Evolutionary conservation across 2,113 vertebrate species (phyloP), one percentile per base, ranked within the genome.

Genomic region (Sprattus sprattus): DNA sequence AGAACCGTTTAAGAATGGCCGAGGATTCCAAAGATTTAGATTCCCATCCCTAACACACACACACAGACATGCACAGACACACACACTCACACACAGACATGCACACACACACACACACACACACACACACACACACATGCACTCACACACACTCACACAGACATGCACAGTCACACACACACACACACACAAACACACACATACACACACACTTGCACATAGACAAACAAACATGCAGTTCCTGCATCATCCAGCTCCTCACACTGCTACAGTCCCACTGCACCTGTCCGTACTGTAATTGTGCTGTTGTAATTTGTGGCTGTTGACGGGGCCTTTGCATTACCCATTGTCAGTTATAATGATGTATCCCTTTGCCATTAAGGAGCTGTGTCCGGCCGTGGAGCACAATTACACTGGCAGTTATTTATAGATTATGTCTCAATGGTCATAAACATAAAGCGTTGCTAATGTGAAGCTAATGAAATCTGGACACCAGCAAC

Each of bases 391-490:
- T 96, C 95, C 95, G 93, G 95, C 96, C 96, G 95, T 96, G 94
- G 92, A 95, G 95, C 95, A 93, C 95, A 94, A 96, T 97, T 96
- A 96, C 96, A 88, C 91, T 96, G 96, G 95, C 95, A 95, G 95
- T 97, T 99, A 98, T 98, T 99, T 99, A 99, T 98, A 97, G 97
- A 98, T 96, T 95, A 96, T 98, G 97, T 97, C 97, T 96, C 96
- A 95, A 93, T 95, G 92, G 96, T 96, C 97, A 98, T 99, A 99
- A 99, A 98, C 97, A 97, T 97, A 96, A 97, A 97, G 96, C 96
- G 94, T 95, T 94, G 96, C 97, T 99, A 98, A 99, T 98, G 97
- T 96, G 96, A 96, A 90, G 96, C 97, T 99, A 99, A 99, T 99
- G 96, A 99, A 99, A 98, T 98, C 96, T 96, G 96, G 97, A 99